Percentiles rank a stretch among this genome's conserved stretches.
Evolutionary conservation across 2,797 vertebrate species (phyloP).

Genomic region (Capromys pilorides): DNA sequence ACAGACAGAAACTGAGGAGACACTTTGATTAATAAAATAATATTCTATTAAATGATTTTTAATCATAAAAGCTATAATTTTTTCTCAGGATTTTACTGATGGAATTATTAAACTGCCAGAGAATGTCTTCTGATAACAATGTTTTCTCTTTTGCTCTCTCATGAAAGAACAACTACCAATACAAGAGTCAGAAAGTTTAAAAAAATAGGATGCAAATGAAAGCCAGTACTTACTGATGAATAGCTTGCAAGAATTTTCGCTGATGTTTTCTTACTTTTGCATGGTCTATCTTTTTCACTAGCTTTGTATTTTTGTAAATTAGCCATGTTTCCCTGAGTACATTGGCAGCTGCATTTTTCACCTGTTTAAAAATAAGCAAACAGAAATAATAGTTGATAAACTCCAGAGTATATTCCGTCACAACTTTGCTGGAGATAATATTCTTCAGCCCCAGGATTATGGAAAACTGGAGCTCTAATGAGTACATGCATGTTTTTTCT

Average conservation of each 20-base stretch:
- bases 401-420: neutral
- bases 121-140: neutral
- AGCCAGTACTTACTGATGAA: conserved; percentile 97
- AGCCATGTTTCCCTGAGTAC: conserved; percentile 99
- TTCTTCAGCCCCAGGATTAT: neutral
- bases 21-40: conserved; percentile 13
- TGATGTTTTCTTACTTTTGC: conserved; percentile 99
- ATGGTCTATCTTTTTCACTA: conserved; percentile 99
- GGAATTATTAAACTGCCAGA: conserved; percentile 27
- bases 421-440: neutral
- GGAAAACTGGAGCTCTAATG: neutral
- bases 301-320: conserved; percentile 99
- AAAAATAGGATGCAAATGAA: neutral
- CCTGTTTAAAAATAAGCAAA: conserved; percentile 88
- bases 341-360: conserved; percentile 99
- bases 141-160: conserved; percentile 4
- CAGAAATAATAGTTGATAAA: conserved; percentile 56
- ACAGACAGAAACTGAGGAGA: conserved; percentile 35
- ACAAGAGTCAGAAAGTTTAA: neutral
- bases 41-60: conserved; percentile 38
- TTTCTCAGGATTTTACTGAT: conserved; percentile 47
- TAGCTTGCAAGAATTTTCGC: conserved; percentile 99
- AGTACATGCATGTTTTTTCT: neutral
- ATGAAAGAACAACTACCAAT: conserved; percentile 23
- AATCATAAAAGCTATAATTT: conserved; percentile 47